phyloP scores from a whole-genome alignment of 2,797 vertebrate species.

The Fistularia tabacaria region DNA sequence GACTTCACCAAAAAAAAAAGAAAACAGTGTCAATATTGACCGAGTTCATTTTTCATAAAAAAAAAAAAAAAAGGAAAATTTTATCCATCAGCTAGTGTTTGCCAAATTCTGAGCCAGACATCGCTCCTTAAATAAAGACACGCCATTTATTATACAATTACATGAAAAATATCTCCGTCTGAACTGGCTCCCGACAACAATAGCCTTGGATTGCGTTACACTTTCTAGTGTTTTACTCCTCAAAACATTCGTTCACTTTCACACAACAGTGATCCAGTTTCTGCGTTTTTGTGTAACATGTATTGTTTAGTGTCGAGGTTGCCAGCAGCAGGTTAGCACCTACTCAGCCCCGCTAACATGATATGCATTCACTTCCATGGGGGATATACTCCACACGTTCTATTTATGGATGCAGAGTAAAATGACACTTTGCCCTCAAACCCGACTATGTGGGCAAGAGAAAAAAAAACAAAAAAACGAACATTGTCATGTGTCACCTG shows the following conservation, averaged over 20 bases:
- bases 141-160: slow-evolving; percentile 47
- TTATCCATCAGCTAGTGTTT: neutral
- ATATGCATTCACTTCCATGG: slow-evolving; percentile 70
- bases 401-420: slow-evolving; percentile 73
- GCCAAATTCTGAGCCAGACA: slow-evolving; percentile 14
- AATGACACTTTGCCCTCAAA: slow-evolving; percentile 68
- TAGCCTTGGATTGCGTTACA: slow-evolving; percentile 66
- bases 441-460: slow-evolving; percentile 41
- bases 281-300: slow-evolving; percentile 70
- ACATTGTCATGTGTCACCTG: slow-evolving; percentile 24
- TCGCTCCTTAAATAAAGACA: slow-evolving; percentile 16
- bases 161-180: slow-evolving; percentile 60
- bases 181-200: slow-evolving; percentile 62
- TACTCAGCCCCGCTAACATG: slow-evolving; percentile 71
- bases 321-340: slow-evolving; percentile 79
- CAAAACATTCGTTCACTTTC: slow-evolving; percentile 68
- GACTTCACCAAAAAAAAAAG: no score
- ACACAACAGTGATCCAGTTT: slow-evolving; percentile 74
- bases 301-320: slow-evolving; percentile 72
- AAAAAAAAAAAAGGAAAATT: no score
- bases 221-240: slow-evolving; percentile 66
- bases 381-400: slow-evolving; percentile 58
- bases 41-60: no score
- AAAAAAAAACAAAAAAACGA: slow-evolving; percentile 15
- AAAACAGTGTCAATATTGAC: no score